Base-by-base conservation (phyloP, 2,888 invertebrate species). In the Copidosoma aretas region DNA sequence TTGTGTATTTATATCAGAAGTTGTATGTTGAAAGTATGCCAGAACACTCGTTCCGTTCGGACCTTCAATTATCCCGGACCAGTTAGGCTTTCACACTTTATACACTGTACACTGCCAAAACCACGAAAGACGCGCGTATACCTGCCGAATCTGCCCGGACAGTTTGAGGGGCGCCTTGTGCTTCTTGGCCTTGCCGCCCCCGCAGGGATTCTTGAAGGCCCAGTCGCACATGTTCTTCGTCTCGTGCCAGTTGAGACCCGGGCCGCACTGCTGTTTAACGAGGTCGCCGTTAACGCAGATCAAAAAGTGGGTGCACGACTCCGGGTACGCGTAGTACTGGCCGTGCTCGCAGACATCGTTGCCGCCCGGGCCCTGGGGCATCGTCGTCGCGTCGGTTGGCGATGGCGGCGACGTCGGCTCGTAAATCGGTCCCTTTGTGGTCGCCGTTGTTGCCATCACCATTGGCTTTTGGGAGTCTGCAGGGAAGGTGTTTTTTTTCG, bases 261-360 rank as follows among this genome's bases (percentile, higher is more conserved):
- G 89, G 0, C 92, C 92, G 78, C 94, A 94, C 65, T 87, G 88
- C 77, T 91, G 91, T 0, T 89, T 84, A 2, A 92, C 86, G 61
- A 91, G 83, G n/a, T 87, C 83, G 0, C 89, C 90, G 81, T 93
- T 92, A 14, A 92, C 91, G 79, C 94, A 94, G 22, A 94, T 89
- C 77, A 90, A 90, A 82, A 92, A 94, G 76, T 88, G 89, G 64
- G 89, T 89, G 77, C 94, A 94, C 1, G 84, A 83, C 60, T 89
- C 87, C 0, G 90, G 88, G 77, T 91, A 91, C 0, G 91, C 86
- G 78, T 92, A 92, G 81, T 93, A 94, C 12, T 90, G 88, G 0
- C 93, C 94, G 46, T 89, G 88, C n/a, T 84, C 84, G 79, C 93
- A 93, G 4, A 76, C 74, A 25, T 77, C 76, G 8, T 51, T 67